phyloP scores from a whole-genome alignment of 2,888 invertebrate genomes.

The Ctena decussata region DNA sequence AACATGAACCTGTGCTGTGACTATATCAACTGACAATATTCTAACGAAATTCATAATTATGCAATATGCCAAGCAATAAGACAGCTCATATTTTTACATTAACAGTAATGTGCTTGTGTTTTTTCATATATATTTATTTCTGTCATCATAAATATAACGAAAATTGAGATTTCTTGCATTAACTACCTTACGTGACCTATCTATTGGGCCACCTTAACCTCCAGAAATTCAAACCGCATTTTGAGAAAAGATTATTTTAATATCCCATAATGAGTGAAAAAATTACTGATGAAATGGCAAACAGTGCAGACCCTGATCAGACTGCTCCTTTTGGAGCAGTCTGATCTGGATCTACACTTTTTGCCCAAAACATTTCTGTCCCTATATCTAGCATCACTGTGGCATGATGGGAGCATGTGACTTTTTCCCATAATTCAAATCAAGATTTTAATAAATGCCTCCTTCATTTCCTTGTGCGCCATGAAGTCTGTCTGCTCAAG shows the following conservation, averaged over 20 bases:
- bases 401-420: background rate
- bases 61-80: slow-evolving; percentile 5
- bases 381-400: too few species aligned
- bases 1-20: background rate
- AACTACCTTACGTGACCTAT: too few species aligned
- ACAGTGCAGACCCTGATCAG: too few species aligned
- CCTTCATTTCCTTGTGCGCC: background rate
- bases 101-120: background rate
- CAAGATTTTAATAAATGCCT: background rate
- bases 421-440: background rate
- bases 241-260: too few species aligned
- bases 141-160: background rate
- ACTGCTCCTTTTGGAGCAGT: too few species aligned
- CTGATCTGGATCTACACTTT: too few species aligned
- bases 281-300: too few species aligned
- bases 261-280: too few species aligned
- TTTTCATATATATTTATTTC: slow-evolving; percentile 3
- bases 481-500: too few species aligned
- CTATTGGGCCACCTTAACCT: too few species aligned
- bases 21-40: background rate
- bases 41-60: slow-evolving; percentile 8
- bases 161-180: slow-evolving; percentile 17
- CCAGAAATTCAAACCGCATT: too few species aligned
- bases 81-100: slow-evolving; percentile 12
- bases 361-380: too few species aligned